Conservation (phyloP, 1,140 invertebrate species). For the Apis dorsata region DNA sequence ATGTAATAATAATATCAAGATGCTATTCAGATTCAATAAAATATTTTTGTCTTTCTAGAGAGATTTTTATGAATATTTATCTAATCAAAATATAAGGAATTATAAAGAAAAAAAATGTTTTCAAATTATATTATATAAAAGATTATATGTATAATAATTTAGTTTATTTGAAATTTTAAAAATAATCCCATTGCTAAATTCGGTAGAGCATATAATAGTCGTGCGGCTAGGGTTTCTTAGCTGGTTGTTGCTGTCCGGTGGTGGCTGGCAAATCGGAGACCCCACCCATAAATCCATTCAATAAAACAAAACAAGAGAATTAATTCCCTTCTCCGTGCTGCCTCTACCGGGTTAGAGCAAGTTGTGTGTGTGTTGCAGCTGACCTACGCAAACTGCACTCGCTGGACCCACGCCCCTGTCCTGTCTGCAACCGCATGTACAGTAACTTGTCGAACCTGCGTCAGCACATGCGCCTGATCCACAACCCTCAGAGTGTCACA, state of each 20-base stretch:
- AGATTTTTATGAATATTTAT: not conserved
- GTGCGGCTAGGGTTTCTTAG: constrained; percentile 76
- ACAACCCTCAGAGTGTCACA: constrained; percentile 87
- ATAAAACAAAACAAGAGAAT: constrained; percentile 35
- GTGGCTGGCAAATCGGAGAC: constrained; percentile 74
- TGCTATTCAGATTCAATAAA: not conserved
- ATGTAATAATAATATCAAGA: too few species aligned
- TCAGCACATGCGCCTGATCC: constrained; percentile 89
- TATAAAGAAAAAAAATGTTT: not conserved
- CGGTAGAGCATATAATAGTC: constrained; percentile 34
- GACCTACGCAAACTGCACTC: constrained; percentile 84
- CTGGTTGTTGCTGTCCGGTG: constrained; percentile 81
- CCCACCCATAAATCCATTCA: constrained; percentile 46
- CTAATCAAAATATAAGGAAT: not conserved
- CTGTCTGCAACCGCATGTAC: constrained; percentile 89
- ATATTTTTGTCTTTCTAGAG: not conserved
- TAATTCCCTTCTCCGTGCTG: constrained; percentile 79
- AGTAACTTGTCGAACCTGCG: constrained; percentile 90
- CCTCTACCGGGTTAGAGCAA: constrained; percentile 80
- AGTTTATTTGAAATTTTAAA: not conserved
- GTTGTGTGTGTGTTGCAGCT: constrained; percentile 82
- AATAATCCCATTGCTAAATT: constrained; percentile 47
- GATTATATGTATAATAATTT: not conserved
- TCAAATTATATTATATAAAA: not conserved
- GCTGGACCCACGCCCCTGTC: constrained; percentile 86